Evolutionary conservation across 1,140 invertebrate species (phyloP).

Genomic region (Ceratoteleas bidentatus): DNA sequence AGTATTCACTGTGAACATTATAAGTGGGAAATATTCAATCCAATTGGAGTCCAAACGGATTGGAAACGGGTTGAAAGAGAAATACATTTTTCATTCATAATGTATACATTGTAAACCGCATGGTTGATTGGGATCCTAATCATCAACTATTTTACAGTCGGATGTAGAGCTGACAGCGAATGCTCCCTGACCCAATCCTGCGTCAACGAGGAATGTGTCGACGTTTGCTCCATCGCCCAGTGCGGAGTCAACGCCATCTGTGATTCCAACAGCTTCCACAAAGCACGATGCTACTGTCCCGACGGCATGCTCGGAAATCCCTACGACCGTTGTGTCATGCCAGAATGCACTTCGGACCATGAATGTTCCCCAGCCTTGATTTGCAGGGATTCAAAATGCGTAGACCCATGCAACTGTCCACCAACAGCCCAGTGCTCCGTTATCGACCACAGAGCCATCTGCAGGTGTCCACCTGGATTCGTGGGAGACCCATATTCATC

Average conservation of each 20-base stretch:
- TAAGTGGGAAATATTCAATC: no score
- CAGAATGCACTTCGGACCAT: conserved; percentile 87
- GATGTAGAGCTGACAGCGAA: conserved; percentile 92
- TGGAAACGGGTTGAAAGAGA: no score
- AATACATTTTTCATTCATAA: no score
- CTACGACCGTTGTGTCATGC: conserved; percentile 87
- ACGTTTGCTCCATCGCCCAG: conserved; percentile 89
- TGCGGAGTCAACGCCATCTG: conserved; percentile 93
- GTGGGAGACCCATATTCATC: conserved; percentile 87
- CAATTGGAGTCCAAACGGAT: no score
- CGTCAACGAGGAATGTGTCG: conserved; percentile 90
- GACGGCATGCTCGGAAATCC: conserved; percentile 89
- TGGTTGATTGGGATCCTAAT: no score
- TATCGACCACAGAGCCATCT: conserved; percentile 87
- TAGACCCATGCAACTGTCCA: conserved; percentile 90
- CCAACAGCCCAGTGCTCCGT: conserved; percentile 88
- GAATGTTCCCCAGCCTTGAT: conserved; percentile 89
- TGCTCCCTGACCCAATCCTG: conserved; percentile 92
- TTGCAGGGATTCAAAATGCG: conserved; percentile 88
- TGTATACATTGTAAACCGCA: no score
- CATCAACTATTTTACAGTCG: no score
- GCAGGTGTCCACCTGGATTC: conserved; percentile 91
- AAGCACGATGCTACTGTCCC: conserved; percentile 90
- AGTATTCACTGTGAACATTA: no score
- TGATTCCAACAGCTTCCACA: conserved; percentile 85